Percentiles rank a stretch among this genome's conserved stretches.
Conservation (phyloP, 1,140 invertebrate genomes). For the Tribolium madens region DNA sequence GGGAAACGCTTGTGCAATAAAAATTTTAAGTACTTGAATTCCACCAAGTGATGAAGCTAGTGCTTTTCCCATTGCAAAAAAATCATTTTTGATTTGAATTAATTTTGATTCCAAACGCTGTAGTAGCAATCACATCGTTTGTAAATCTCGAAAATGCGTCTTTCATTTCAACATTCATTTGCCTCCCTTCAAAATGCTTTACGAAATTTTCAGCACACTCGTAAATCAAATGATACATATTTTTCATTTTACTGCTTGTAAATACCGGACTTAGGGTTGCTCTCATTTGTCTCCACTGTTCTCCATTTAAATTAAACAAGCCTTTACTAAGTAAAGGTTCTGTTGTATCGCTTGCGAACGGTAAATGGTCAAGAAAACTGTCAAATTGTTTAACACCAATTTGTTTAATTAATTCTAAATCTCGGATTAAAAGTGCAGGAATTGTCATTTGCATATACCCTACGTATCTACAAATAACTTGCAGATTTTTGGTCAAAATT, state of each 20-base stretch:
- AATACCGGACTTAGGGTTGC: slow-evolving; percentile 64
- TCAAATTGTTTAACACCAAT: slow-evolving; percentile 64
- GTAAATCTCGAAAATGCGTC: slow-evolving; percentile 63
- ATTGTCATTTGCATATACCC: slow-evolving; percentile 63
- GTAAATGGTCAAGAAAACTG: slow-evolving; percentile 59
- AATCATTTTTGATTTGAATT: slow-evolving; percentile 69
- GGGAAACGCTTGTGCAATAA: neutral
- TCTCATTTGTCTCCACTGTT: slow-evolving; percentile 65
- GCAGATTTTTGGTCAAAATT: no score
- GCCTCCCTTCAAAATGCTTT: slow-evolving; percentile 55
- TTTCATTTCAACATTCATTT: slow-evolving; percentile 22
- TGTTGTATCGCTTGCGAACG: slow-evolving; percentile 16
- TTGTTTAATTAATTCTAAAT: slow-evolving; percentile 67
- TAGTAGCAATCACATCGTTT: slow-evolving; percentile 71
- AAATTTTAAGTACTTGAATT: neutral
- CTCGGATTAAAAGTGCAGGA: slow-evolving; percentile 69
- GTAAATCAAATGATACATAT: slow-evolving; percentile 61
- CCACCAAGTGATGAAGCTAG: neutral
- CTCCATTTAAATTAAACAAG: slow-evolving; percentile 50
- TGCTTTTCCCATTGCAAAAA: slow-evolving; percentile 66
- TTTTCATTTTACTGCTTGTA: slow-evolving; percentile 65
- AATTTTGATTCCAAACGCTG: slow-evolving; percentile 69
- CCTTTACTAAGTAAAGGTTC: slow-evolving; percentile 61
- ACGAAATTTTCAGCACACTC: slow-evolving; percentile 59
- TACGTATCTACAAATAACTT: slow-evolving; percentile 4